Conservation (phyloP, 2,888 invertebrate genomes). For the Aporophyla lueneburgensis region DNA sequence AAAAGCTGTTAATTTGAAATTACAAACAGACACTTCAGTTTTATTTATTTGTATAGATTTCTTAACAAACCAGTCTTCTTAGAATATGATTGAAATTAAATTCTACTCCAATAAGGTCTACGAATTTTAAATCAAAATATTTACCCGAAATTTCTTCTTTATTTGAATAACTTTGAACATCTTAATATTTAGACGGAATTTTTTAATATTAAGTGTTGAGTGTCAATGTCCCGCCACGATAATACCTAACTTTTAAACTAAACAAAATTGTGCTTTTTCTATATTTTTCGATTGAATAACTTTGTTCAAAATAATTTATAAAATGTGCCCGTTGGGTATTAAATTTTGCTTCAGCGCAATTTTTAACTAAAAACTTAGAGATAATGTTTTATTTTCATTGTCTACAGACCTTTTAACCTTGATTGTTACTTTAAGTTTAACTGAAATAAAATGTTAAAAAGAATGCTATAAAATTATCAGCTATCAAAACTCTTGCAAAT, state of each 20-base stretch:
- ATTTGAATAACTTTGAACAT: constrained; percentile 66
- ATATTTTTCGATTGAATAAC: constrained; percentile 50
- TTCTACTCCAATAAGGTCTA: constrained; percentile 37
- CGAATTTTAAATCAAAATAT: constrained; percentile 76
- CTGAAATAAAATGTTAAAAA: neutral
- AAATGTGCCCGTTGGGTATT: neutral
- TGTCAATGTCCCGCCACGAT: constrained; percentile 69
- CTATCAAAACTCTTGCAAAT: neutral
- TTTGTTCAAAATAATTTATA: constrained; percentile 29
- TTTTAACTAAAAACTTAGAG: neutral
- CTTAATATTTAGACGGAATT: constrained; percentile 67
- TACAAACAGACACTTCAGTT: no score
- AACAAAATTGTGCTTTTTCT: constrained; percentile 61
- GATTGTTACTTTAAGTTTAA: constrained; percentile 8
- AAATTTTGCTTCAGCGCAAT: neutral
- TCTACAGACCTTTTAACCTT: constrained; percentile 4
- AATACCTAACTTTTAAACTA: constrained; percentile 74
- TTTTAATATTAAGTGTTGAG: constrained; percentile 77
- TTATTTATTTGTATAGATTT: no score
- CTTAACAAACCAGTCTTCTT: neutral
- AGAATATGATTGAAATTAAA: constrained; percentile 47
- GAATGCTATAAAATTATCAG: no score
- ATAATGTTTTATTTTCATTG: neutral
- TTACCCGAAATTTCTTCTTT: constrained; percentile 74
- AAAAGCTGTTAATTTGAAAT: no score